Conservation (phyloP, 2,797 vertebrate species). For the Mareca strepera region DNA sequence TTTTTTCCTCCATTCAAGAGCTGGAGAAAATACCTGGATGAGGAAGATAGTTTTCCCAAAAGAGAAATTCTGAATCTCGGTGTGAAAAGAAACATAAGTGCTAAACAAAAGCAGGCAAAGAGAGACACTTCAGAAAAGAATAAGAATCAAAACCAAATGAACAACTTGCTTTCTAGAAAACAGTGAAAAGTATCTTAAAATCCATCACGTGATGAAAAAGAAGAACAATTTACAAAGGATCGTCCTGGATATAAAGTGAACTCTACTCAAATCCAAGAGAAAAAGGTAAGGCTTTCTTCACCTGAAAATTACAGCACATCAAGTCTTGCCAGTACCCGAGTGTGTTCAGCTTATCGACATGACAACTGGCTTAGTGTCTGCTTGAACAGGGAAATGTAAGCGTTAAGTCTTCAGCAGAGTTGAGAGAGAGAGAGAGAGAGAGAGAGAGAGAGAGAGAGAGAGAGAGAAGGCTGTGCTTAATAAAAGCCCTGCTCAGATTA, state of each 20-base stretch:
- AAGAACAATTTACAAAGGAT: slow-evolving; percentile 25
- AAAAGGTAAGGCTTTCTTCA: slow-evolving; percentile 60
- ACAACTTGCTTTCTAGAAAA: neutral
- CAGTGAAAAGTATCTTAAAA: neutral
- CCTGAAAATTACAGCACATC: neutral
- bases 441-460: neutral
- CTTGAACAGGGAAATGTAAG: slow-evolving; percentile 4
- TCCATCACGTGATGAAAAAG: neutral
- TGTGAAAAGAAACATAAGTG: neutral
- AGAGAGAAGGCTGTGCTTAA: neutral
- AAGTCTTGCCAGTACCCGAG: neutral
- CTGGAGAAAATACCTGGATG: neutral
- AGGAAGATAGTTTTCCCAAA: neutral
- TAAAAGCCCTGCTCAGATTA: slow-evolving; percentile 33
- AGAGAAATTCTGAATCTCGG: neutral
- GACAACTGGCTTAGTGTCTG: neutral
- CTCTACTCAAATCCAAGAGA: slow-evolving; percentile 36
- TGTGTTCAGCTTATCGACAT: fast-evolving
- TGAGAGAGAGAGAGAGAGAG: neutral
- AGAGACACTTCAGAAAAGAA: neutral
- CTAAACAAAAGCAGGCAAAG: neutral
- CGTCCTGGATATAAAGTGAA: neutral
- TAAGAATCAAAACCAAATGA: neutral
- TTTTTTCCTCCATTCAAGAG: neutral
- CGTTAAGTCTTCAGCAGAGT: neutral